Conservation (phyloP, 2,888 invertebrate species). For the Erebia palarica region DNA sequence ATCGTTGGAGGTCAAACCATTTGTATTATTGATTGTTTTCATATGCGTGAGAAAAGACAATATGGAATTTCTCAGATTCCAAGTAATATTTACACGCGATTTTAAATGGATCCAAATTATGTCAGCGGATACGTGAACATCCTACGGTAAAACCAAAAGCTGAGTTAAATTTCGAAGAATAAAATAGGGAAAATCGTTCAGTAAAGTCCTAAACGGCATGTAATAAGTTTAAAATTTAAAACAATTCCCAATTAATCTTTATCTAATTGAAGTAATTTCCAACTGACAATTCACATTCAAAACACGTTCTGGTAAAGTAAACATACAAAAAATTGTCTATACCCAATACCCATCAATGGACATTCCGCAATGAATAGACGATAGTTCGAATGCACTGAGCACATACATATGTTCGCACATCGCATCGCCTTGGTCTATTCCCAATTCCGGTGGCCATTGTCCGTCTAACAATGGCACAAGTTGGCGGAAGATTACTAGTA, state of each 20-base stretch:
- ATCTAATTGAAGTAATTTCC: background rate
- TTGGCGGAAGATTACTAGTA: constrained; percentile 35
- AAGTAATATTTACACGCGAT: constrained; percentile 1
- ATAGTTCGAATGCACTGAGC: constrained; percentile 62
- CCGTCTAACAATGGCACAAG: constrained; percentile 60
- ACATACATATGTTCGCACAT: constrained; percentile 55
- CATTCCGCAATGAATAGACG: constrained; percentile 52
- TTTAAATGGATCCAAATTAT: constrained; percentile 6
- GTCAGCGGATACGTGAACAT: constrained; percentile 2
- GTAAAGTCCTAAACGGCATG: background rate
- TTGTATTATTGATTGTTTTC: constrained; percentile 13
- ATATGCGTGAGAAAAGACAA: constrained; percentile 14
- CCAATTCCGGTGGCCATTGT: constrained; percentile 70
- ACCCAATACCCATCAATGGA: constrained; percentile 26
- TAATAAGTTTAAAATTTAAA: background rate
- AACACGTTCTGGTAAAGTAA: background rate
- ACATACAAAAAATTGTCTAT: constrained; percentile 5
- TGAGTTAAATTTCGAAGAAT: constrained; percentile 5
- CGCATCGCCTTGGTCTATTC: constrained; percentile 50
- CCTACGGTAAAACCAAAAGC: constrained; percentile 15
- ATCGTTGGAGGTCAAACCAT: background rate
- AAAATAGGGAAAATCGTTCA: constrained; percentile 8
- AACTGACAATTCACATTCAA: background rate
- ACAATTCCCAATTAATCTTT: constrained; percentile 3
- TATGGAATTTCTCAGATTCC: constrained; percentile 12